Evolutionary conservation across 30 jellyfish, hydroid and myxozoan species (phyloP), one percentile per base, ranked within the genome.

Genomic region (Chrysaora quinquecirrha): DNA sequence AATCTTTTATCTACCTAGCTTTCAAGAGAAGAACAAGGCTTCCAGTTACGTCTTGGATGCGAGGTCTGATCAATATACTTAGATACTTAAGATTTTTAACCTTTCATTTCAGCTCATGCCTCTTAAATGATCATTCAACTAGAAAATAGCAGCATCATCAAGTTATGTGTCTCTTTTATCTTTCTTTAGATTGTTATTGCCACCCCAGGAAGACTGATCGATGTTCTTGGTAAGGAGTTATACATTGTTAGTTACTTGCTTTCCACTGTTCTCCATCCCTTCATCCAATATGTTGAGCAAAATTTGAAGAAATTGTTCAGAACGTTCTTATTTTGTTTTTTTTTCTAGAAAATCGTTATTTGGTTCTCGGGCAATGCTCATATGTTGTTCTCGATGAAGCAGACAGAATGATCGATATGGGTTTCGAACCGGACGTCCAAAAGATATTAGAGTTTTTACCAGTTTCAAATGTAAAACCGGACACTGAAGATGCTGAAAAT

Each of bases 371-470:
- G 24, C 99, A 95, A 62, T 95, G 99, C 69, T 95, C 99, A 2
- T 95, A 95, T 83, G 89, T 89, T 68, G 99, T 95, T 11, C 86
- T 95, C 74, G 99, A 95, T 80, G 99, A 95, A 52, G 99, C 99
- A 0, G 99, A 95, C 78, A 90, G 99, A 16, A 95, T 95, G 99
- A 95, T 95, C 64, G 99, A 95, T 80, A 95, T 95, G 99, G 99
- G 99, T 34, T 95, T 95, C 80, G 99, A 95, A 63, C 97, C 97
- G 7, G 97, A 88, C 35, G 97, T 95, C 7, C 99, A 95, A 75
- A 78, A 91, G 34, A 88, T 95, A 23, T 61, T 95, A 48, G 99
- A 95, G 66, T 89, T 82, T 73, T 56, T 95, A 18, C 99, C 99
- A 0, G 96, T 87, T 46, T 72, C 97, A 1, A 95, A 95, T 46